Evolutionary conservation across 2,113 vertebrate genomes (phyloP).

Genomic region (Heloderma charlesbogerti): DNA sequence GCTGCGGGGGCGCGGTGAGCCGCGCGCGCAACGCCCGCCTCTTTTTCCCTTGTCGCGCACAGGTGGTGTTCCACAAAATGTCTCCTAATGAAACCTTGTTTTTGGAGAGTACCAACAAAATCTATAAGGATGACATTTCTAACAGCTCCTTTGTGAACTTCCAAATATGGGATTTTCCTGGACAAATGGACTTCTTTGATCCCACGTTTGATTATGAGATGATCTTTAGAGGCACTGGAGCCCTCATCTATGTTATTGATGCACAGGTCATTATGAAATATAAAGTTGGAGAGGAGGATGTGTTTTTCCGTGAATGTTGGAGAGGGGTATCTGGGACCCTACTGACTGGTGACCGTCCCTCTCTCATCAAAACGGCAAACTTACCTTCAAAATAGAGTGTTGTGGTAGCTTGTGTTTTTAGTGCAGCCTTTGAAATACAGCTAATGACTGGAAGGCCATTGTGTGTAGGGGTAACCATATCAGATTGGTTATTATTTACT

Average conservation of each 20-base stretch:
- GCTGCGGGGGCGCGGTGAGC: neutral
- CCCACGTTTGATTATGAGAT: constrained; percentile 99
- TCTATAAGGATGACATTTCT: constrained; percentile 99
- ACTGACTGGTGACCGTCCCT: neutral
- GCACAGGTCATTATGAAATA: constrained; percentile 87
- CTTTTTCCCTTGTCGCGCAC: constrained; percentile 48
- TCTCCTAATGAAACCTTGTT: constrained; percentile 98
- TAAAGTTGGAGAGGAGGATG: accelerated
- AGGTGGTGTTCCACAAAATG: constrained; percentile 99
- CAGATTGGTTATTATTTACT: neutral
- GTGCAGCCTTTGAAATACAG: neutral
- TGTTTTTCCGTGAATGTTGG: neutral
- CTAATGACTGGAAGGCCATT: neutral
- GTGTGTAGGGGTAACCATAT: neutral
- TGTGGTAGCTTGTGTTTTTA: neutral
- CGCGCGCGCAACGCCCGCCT: neutral
- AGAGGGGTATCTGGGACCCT: neutral
- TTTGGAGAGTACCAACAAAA: constrained; percentile 98
- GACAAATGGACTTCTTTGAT: constrained; percentile 98
- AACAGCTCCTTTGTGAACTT: constrained; percentile 99
- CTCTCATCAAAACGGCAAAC: neutral
- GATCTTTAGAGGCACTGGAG: constrained; percentile 99
- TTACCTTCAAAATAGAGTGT: neutral
- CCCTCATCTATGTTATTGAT: constrained; percentile 98
- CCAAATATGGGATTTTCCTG: constrained; percentile 99